Conservation (phyloP, 2,797 vertebrate genomes). For the Lepilemur septentrionalis region DNA sequence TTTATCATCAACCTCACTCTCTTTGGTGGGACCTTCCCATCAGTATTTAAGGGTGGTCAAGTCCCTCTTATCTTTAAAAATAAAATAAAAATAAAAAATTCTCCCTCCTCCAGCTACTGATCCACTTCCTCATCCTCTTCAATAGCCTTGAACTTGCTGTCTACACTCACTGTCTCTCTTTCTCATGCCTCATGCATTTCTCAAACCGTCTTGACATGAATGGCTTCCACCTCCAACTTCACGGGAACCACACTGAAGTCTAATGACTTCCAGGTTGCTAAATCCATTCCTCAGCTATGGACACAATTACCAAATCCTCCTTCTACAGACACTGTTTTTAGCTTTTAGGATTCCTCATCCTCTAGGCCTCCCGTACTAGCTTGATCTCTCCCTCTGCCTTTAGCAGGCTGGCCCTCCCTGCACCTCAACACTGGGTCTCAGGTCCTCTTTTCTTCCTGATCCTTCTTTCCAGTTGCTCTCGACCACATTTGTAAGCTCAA, state of each 20-base stretch:
- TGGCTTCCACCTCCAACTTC: background rate
- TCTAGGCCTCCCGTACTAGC: background rate
- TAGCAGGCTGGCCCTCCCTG: background rate
- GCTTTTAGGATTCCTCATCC: background rate
- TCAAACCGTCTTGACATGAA: background rate
- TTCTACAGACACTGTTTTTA: background rate
- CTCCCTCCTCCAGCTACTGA: background rate
- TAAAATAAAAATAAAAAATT: background rate
- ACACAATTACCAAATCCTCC: background rate
- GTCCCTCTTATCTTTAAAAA: background rate
- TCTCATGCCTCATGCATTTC: background rate
- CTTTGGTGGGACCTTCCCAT: background rate
- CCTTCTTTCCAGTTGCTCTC: background rate
- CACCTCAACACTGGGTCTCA: background rate
- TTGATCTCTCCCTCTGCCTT: background rate
- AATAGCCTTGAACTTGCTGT: background rate
- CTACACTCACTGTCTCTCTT: background rate
- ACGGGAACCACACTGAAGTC: background rate
- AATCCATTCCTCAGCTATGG: background rate
- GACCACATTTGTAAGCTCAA: background rate
- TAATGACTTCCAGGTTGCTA: background rate
- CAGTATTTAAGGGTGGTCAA: background rate
- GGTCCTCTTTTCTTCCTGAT: background rate
- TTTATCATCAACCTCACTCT: background rate
- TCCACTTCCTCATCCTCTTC: background rate